Evolutionary conservation across 2,888 invertebrate species (phyloP).

Genomic region (Sarcophaga caerulescens): DNA sequence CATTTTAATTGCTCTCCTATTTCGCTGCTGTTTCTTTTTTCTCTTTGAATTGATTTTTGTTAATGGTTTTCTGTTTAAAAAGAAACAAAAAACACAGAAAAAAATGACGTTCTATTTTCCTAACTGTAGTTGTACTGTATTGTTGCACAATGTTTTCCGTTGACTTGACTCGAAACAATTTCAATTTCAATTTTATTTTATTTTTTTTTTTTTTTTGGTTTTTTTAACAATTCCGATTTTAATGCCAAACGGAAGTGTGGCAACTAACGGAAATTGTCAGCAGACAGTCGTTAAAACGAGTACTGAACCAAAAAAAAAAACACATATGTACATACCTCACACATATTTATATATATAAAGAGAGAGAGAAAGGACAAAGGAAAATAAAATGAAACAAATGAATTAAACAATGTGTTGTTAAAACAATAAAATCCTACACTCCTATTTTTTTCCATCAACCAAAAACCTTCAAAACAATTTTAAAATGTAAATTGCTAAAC

Average conservation of each 20-base stretch:
- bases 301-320: neutral
- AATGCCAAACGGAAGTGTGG: constrained; percentile 61
- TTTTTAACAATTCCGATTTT: constrained; percentile 58
- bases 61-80: neutral
- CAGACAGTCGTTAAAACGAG: constrained; percentile 52
- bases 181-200: constrained; percentile 10
- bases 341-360: neutral
- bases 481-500: constrained; percentile 11
- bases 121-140: constrained; percentile 16
- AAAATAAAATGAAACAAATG: constrained; percentile 43
- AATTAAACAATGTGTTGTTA: constrained; percentile 49
- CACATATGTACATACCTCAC: neutral
- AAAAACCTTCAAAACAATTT: neutral
- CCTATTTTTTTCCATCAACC: too few species aligned
- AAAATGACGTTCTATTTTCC: neutral
- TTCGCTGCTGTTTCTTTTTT: neutral
- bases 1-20: constrained; percentile 27
- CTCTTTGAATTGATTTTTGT: too few species aligned
- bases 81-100: neutral
- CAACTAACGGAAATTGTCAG: constrained; percentile 64
- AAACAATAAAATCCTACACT: constrained; percentile 22
- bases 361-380: neutral
- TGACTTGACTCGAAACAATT: constrained; percentile 46
- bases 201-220: too few species aligned
- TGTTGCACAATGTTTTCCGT: constrained; percentile 41